These are phyloP conservation scores for Choristoneura fumiferana DNA, from an alignment of 1,140 invertebrate species.

Conservation along the genomic window DNA sequence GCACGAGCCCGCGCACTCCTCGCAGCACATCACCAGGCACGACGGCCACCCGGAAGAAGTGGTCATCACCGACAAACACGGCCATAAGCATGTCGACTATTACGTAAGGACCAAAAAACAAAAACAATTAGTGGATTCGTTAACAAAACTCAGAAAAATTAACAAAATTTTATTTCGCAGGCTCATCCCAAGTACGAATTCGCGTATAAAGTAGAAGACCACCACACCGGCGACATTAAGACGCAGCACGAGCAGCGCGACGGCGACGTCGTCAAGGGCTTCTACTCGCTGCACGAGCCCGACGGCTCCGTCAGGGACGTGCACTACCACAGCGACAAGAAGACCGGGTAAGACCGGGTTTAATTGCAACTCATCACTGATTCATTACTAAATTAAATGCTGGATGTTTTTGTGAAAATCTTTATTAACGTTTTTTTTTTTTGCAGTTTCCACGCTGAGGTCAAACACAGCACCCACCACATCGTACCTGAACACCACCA, in stretches of 20 bases:
- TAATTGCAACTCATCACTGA: too few species aligned
- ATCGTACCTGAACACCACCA: constrained; percentile 21
- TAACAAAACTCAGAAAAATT: too few species aligned
- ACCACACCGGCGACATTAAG: constrained; percentile 5
- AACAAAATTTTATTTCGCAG: neutral
- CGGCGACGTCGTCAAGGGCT: constrained; percentile 52
- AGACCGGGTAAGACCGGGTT: constrained; percentile 1
- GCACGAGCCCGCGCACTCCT: constrained; percentile 11
- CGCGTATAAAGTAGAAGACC: constrained; percentile 42
- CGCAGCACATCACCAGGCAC: constrained; percentile 8
- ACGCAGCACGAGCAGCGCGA: constrained; percentile 18
- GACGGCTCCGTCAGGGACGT: constrained; percentile 45
- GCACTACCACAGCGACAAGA: constrained; percentile 44
- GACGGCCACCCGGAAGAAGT: constrained; percentile 8
- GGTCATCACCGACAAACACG: neutral
- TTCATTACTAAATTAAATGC: too few species aligned
- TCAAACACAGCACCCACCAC: constrained; percentile 20
- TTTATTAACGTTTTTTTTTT: too few species aligned
- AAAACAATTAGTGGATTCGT: too few species aligned
- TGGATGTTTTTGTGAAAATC: too few species aligned
- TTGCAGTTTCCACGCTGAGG: constrained; percentile 6
- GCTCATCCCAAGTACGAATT: constrained; percentile 57
- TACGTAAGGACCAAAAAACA: neutral
- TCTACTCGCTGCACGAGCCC: constrained; percentile 55
- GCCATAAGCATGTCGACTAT: constrained; percentile 5